Conservation (phyloP, 1,140 invertebrate species). For the Drosophila truncata region DNA sequence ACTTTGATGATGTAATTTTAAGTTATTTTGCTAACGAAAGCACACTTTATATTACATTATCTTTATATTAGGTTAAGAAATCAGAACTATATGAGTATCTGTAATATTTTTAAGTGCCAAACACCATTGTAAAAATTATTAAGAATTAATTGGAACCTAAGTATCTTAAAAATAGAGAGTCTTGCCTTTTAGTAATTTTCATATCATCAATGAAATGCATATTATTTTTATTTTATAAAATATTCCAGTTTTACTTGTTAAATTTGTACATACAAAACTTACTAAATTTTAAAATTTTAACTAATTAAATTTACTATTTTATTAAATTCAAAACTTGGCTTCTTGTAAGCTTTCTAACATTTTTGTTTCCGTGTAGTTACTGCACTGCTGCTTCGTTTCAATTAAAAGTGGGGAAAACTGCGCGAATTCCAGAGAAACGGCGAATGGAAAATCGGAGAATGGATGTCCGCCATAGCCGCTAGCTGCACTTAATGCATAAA, state of each 20-base stretch:
- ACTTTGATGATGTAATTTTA: neutral
- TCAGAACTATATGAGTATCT: neutral
- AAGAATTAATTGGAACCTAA: neutral
- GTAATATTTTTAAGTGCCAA: neutral
- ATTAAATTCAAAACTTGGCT: neutral
- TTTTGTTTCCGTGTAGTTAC: constrained; percentile 16
- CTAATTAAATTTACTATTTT: neutral
- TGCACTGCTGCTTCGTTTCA: constrained; percentile 61
- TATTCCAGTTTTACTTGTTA: too few relatives aligned
- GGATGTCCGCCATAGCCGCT: constrained; percentile 27
- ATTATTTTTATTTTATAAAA: too few relatives aligned
- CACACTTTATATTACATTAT: neutral
- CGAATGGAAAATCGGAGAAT: constrained; percentile 46
- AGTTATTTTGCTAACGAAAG: neutral
- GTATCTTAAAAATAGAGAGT: neutral
- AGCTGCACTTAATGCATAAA: constrained; percentile 80
- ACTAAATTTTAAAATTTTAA: neutral
- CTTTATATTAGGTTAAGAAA: neutral
- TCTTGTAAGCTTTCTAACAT: neutral
- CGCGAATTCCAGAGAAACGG: constrained; percentile 51
- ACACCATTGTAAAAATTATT: neutral
- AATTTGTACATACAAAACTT: neutral
- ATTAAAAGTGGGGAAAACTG: constrained; percentile 59
- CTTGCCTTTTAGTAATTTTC: too few relatives aligned
- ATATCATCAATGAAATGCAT: too few relatives aligned